Conservation (phyloP, 2,888 invertebrate genomes). For the Xylocampa areola region DNA sequence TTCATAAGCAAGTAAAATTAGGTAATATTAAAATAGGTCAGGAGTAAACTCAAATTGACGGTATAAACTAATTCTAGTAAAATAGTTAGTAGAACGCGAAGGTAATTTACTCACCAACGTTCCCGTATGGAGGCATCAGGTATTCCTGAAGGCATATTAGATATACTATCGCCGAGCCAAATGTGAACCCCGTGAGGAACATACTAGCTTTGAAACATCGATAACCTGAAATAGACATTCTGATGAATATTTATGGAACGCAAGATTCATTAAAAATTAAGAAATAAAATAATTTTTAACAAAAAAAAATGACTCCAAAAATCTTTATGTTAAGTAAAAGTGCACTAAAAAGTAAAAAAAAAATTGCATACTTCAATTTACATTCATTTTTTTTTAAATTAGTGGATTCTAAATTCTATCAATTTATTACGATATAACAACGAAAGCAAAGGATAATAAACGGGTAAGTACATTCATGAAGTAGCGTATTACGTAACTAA, state of each 20-base stretch:
- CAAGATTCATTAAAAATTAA: no score
- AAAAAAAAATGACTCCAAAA: no score
- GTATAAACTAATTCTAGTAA: background rate
- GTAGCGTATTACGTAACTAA: no score
- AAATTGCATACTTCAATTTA: no score
- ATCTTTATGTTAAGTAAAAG: no score
- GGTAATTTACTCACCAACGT: conserved; percentile 88
- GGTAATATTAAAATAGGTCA: background rate
- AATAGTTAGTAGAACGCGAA: background rate
- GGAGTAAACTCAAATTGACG: background rate
- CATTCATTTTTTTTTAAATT: no score
- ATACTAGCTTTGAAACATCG: conserved; percentile 96
- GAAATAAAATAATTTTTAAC: no score
- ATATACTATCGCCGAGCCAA: conserved; percentile 95
- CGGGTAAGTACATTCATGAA: no score
- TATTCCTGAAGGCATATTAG: conserved; percentile 95
- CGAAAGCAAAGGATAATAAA: no score
- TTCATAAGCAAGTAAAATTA: conserved; percentile 16
- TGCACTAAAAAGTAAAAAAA: background rate
- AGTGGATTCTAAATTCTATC: no score
- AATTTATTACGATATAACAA: no score
- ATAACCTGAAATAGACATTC: conserved; percentile 91
- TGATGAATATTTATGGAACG: no score
- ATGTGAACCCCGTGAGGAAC: conserved; percentile 96
- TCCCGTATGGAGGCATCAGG: conserved; percentile 93